phyloP scores from a whole-genome alignment of 2,797 vertebrate species.

The Liparis tanakae region DNA sequence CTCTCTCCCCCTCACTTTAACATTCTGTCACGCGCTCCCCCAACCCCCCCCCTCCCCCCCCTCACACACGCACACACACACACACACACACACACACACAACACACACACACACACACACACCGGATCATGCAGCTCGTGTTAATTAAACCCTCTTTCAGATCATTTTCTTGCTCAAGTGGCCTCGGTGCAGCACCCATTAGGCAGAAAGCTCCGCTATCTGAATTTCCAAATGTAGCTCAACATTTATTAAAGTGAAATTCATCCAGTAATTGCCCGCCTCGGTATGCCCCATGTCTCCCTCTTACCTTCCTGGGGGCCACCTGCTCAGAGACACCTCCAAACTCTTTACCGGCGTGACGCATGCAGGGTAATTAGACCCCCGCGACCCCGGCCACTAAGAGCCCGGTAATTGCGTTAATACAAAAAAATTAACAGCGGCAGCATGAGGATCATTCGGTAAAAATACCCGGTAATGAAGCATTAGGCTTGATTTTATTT shows the following conservation, averaged over 20 bases:
- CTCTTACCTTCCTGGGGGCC: slow-evolving; percentile 91
- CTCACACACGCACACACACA: too few relatives aligned
- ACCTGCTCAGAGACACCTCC: slow-evolving; percentile 88
- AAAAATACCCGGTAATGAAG: slow-evolving; percentile 88
- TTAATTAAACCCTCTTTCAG: slow-evolving; percentile 97
- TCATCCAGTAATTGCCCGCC: slow-evolving; percentile 93
- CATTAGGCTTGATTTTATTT: slow-evolving; percentile 89
- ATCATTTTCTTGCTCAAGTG: slow-evolving; percentile 93
- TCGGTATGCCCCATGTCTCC: slow-evolving; percentile 87
- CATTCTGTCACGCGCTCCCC: slow-evolving; percentile 77
- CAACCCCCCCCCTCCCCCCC: too few relatives aligned
- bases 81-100: too few relatives aligned
- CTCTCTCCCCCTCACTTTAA: slow-evolving; percentile 74
- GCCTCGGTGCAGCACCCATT: slow-evolving; percentile 88
- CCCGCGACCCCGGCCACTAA: slow-evolving; percentile 81
- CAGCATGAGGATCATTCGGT: slow-evolving; percentile 87
- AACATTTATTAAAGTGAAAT: slow-evolving; percentile 98
- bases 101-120: too few relatives aligned
- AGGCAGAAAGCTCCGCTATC: slow-evolving; percentile 89
- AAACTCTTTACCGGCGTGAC: slow-evolving; percentile 85
- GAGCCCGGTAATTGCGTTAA: slow-evolving; percentile 86
- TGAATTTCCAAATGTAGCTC: slow-evolving; percentile 96
- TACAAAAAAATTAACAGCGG: slow-evolving; percentile 84
- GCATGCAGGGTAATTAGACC: slow-evolving; percentile 86
- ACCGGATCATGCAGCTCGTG: slow-evolving; percentile 88